Base-by-base conservation (phyloP, 2,888 invertebrate species). In the Pediacus dermestoides region DNA sequence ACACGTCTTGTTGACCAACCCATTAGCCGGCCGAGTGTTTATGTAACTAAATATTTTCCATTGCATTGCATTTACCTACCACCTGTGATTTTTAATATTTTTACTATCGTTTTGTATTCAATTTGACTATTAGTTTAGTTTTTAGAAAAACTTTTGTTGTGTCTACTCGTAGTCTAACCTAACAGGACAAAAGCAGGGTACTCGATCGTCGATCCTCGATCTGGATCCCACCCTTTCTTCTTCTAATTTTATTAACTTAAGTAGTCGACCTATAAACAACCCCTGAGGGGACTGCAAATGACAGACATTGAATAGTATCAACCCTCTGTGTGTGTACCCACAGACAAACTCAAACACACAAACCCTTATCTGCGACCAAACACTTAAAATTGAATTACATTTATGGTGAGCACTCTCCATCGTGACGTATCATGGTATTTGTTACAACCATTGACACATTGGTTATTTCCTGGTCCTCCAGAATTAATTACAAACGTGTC, bases 311-410 rank as follows among this genome's bases (percentile, higher is more conserved):
- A 53, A 46, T 46, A 38, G 39, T 44, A 44, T 44, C 37, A 31
- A 32, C 37, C 31, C 23, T 27, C 22, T 15, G 28, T 28, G 10
- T 8, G 28, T 16, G 28, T 16, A 16, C 21, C 22, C 16, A 14
- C 42, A 34, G 37, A 45, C 39, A 40, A 40, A 35, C 42, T 38
- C 37, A 27, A 37, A 30, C 23, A 28, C 15, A 39, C 36, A 25
- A 39, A 15, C 23, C 25, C 34, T 44, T 43, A 41, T 35, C 48
- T 55, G 49, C 45, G 58, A 48, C 57, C 52, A 50, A 53, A 53
- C 60, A 60, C 61, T 61, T 59, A 57, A 60, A 60, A 63, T 56
- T 61, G 58, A 62, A 62, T 63, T 60, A 62, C 61, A 63, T 61
- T 59, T 60, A 58, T 52, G 49, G 52, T 39, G 49, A 47, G 49